A percentile compares a stretch with the other conserved stretches of the same genome.
Evolutionary conservation across 2,797 vertebrate species (phyloP).

Genomic region (Arvicola amphibius): DNA sequence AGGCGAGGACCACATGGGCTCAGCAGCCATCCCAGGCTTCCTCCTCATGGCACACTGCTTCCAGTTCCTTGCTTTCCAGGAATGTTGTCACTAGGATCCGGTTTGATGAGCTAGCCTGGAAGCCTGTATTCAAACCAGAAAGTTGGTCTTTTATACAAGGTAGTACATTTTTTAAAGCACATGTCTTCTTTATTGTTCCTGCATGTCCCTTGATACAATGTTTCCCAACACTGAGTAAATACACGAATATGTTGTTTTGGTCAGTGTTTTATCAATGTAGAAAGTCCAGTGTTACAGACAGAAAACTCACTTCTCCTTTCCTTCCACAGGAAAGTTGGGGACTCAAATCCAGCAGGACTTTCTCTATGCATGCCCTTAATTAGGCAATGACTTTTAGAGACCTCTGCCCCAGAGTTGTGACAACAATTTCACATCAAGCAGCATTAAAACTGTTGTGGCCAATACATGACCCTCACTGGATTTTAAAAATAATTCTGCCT

Average conservation of each 20-base stretch:
- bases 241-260: not conserved
- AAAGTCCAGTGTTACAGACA: not conserved
- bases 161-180: not conserved
- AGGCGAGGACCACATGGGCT: rapidly evolving
- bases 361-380: not conserved
- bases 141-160: constrained; percentile 9
- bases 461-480: not conserved
- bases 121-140: constrained; percentile 5
- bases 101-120: constrained; percentile 31
- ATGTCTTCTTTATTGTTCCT: not conserved
- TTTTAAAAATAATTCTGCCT: constrained; percentile 44
- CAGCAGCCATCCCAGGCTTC: not conserved
- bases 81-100: not conserved
- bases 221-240: not conserved
- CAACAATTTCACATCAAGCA: not conserved
- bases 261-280: not conserved
- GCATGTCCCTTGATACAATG: not conserved
- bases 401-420: not conserved
- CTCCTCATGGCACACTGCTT: not conserved
- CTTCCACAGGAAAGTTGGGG: not conserved
- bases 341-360: not conserved
- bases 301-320: not conserved
- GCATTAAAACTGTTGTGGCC: not conserved
- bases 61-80: not conserved
- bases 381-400: constrained; percentile 27